Conservation (phyloP, 2,797 vertebrate genomes). For the Phrynocephalus vlangalii region DNA sequence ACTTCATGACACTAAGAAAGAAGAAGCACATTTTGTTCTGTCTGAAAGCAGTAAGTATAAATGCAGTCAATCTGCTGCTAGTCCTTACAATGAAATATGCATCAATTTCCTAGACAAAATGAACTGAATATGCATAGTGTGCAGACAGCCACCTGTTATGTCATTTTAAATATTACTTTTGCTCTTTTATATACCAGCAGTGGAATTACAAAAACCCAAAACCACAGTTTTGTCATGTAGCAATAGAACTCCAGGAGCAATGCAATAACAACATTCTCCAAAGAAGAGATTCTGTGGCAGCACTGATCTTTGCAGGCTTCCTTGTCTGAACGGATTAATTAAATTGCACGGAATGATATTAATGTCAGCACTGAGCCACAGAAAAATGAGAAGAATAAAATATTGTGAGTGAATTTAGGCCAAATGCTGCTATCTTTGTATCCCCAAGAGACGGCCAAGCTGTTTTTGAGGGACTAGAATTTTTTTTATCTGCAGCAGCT, state of each 20-base stretch:
- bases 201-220: too few species aligned
- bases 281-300: not conserved
- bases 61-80: not conserved
- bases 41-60: not conserved
- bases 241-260: not conserved
- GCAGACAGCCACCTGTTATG: constrained; percentile 8
- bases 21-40: not conserved
- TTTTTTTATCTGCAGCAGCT: constrained; percentile 16
- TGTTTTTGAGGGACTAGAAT: not conserved
- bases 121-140: not conserved
- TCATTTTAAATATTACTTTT: constrained; percentile 18
- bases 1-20: not conserved
- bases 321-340: constrained; percentile 9
- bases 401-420: not conserved
- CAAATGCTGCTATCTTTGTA: not conserved
- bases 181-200: not conserved
- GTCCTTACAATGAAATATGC: constrained; percentile 26
- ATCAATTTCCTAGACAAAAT: constrained; percentile 25
- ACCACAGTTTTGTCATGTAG: not conserved
- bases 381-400: not conserved
- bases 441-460: not conserved
- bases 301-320: constrained; percentile 8
- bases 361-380: not conserved
- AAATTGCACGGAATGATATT: constrained; percentile 20
- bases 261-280: not conserved